phyloP scores from a whole-genome alignment of 1,140 invertebrate species.

The Cydia strobilella region DNA sequence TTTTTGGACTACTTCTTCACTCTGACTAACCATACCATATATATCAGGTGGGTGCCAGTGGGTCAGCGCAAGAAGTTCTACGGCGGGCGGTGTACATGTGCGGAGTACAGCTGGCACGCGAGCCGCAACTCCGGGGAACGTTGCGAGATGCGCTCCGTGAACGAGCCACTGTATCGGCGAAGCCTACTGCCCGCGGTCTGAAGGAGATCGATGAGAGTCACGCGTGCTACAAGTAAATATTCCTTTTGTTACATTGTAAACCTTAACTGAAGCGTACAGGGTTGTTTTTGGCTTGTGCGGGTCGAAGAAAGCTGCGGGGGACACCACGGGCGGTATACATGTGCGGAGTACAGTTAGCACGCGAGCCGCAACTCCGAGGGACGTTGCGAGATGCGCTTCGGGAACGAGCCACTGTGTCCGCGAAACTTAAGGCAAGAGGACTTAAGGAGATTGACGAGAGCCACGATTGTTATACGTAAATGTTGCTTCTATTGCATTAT shows the following conservation, averaged over 20 bases:
- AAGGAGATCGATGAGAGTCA: conserved; percentile 98
- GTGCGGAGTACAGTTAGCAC: conserved; percentile 95
- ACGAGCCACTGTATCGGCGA: conserved; percentile 89
- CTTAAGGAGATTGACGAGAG: conserved; percentile 96
- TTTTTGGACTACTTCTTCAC: too few species aligned
- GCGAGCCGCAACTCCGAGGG: conserved; percentile 94
- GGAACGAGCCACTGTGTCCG: conserved; percentile 92
- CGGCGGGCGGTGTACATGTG: conserved; percentile 97
- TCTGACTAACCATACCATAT: not conserved
- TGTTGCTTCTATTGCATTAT: not conserved
- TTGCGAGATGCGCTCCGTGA: conserved; percentile 96
- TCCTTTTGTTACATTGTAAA: not conserved
- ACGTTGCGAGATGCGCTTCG: conserved; percentile 94
- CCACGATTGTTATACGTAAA: conserved; percentile 88
- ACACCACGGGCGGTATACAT: conserved; percentile 96
- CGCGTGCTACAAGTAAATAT: conserved; percentile 84
- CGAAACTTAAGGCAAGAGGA: conserved; percentile 94
- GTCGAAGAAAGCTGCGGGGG: too few species aligned
- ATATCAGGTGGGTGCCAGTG: conserved; percentile 54
- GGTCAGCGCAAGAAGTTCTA: conserved; percentile 86
- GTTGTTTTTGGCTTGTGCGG: too few species aligned
- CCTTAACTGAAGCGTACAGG: not conserved
- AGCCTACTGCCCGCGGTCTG: conserved; percentile 94
- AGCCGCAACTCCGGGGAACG: conserved; percentile 93
- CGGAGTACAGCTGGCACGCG: conserved; percentile 94